phyloP scores from a whole-genome alignment of 35 echinoderm and acorn worm species.

The Eucidaris tribuloides region DNA sequence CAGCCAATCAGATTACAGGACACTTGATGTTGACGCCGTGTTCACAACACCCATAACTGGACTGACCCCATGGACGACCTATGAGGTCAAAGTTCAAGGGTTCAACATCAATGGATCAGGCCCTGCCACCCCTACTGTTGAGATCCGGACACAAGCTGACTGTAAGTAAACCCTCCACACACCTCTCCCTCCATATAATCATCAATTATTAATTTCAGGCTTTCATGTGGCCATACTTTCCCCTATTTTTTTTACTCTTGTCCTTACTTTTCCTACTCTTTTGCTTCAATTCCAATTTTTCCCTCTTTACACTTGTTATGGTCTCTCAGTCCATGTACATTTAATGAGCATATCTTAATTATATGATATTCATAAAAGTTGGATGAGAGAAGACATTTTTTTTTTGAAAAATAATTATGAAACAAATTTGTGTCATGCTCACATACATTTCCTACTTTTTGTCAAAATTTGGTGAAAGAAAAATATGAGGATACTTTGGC shows the following conservation, averaged over 20 bases:
- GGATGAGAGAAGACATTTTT: neutral
- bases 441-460: neutral
- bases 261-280: too few species aligned
- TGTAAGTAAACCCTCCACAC: slow-evolving; percentile 7
- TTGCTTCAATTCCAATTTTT: neutral
- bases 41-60: slow-evolving; percentile 1
- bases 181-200: neutral
- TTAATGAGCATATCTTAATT: neutral
- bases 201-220: neutral
- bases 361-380: neutral
- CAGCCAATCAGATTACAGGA: neutral
- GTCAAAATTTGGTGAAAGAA: neutral
- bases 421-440: neutral
- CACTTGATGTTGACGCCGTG: neutral
- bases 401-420: neutral
- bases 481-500: too few species aligned
- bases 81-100: slow-evolving; percentile 43
- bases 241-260: too few species aligned
- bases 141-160: slow-evolving; percentile 38
- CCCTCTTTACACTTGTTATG: neutral
- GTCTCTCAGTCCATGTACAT: neutral
- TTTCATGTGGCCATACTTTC: neutral
- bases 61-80: slow-evolving; percentile 44
- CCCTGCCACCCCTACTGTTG: neutral
- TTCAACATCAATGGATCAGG: slow-evolving; percentile 43